Evolutionary conservation across 2,797 vertebrate genomes (phyloP), one percentile per base, ranked within the genome.

Genomic region (Tauraco hartlaubi): DNA sequence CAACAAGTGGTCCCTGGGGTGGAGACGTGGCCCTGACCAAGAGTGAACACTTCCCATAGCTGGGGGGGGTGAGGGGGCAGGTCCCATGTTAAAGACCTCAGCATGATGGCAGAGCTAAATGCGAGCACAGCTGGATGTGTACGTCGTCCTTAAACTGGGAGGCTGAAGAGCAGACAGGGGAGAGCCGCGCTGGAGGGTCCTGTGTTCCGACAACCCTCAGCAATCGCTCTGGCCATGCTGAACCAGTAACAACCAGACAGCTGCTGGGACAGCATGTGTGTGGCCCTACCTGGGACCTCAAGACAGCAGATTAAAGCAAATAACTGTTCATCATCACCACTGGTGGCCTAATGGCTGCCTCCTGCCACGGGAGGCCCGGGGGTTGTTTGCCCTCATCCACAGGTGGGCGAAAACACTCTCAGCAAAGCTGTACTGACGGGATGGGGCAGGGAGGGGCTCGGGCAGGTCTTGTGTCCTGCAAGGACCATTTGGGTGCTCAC

Each of bases 21-120:
- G 48, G 28, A 52, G 46, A 44, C 4, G 3, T 39, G 8, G 1
- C 52, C 67, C 48, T 37, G 43, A 39, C 17, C 2, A 2, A 17
- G 31, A 52, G 20, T 0, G 0, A 69, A 41, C 3, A 4, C 12
- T 59, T n/a, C 31, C 25, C 43, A 5, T 4, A 43, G 35, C 49
- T 43, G 29, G 4, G 54, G 54, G 35, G 12, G 2, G 2, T 0
- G 2, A 84, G 28, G 26, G 25, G 31, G 4, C 55, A 69, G 62
- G 3, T 75, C 72, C 71, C 5, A 0, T 5, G 16, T 11, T 23
- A 48, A 56, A 31, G 28, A 39, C 28, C 63, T 62, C 7, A 13
- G 39, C 39, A 12, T 41, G 39, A 41, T 20, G 41, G 41, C 22
- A 52, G 62, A 48, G 67, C 28, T 26, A 48, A 84, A 15, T 3